phyloP scores from a whole-genome alignment of 2,113 vertebrate species.

The Centropus bengalensis region DNA sequence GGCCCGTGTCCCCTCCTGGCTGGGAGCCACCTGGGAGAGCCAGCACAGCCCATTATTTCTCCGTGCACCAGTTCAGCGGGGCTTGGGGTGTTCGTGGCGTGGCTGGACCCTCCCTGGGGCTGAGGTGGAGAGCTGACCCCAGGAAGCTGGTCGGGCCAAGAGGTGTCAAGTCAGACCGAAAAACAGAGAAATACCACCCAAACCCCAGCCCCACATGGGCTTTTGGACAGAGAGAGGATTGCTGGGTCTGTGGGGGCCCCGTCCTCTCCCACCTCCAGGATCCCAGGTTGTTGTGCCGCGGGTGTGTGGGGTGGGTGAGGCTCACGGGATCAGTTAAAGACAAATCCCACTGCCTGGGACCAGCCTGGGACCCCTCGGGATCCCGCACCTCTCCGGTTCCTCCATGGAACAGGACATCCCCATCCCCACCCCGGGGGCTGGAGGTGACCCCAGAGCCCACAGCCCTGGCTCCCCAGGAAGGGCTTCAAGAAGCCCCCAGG shows the following conservation, averaged over 20 bases:
- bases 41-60: not conserved
- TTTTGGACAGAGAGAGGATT: not conserved
- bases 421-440: not conserved
- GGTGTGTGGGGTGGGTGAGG: fast-evolving
- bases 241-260: not conserved
- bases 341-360: not conserved
- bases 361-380: not conserved
- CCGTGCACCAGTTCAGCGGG: fast-evolving
- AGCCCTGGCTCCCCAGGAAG: fast-evolving
- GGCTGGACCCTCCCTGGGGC: not conserved
- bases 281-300: not conserved
- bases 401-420: not conserved
- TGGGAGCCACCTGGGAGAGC: not conserved
- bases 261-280: not conserved
- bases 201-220: not conserved
- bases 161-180: not conserved
- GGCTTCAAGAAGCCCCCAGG: not conserved
- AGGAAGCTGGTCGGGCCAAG: not conserved
- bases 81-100: no score
- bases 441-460: not conserved
- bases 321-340: fast-evolving
- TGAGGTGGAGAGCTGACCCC: not conserved
- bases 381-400: fast-evolving
- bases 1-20: not conserved
- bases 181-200: not conserved